Evolutionary conservation across 1,140 invertebrate genomes (phyloP), one percentile per base, ranked within the genome.

Genomic region (Eriosoma lanigerum): DNA sequence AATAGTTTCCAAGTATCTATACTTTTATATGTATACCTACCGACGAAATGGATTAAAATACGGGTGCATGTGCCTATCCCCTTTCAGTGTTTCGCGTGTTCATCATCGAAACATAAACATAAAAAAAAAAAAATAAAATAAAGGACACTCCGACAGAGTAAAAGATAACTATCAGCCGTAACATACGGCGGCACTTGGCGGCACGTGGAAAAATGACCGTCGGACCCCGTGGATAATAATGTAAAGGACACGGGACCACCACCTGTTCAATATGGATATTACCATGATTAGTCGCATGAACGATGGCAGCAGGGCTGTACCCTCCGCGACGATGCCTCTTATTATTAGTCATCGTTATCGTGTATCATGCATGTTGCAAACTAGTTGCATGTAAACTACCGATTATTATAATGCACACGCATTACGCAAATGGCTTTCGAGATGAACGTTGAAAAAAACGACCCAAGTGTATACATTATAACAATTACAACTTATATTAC

Each of bases 201-300:
- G 48, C 66, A 70, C 46, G 15, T 15, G 66, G 66, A 70, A 50
- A 70, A 72, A 72, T 72, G 68, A 72, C 68, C 68, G 48, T 52
- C 26, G 9, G 24, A 5, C 66, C 48, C 32, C 32, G 32, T 8
- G 19, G 66, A 38, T 38, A 38, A 38, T 38, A 58, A 72, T 52
- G 52, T 72, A 72, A 72, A 29, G 38, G 48, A 72, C 48, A 32
- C 46, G 26, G 48, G 46, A 72, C 68, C 68, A 72, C 68, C 68
- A 72, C 68, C 68, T 72, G 68, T 72, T 72, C 48, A 72, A 72
- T 72, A 72, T 52, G 44, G 66, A 68, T 72, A 72, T 72, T 72
- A 72, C 68, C 29, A 52, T 72, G 46, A 72, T 52, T 72, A 72
- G 46, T 52, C 17, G 46, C n/a, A 52, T 26, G 21, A 72, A 72